A percentile compares a stretch with the other conserved stretches of the same genome.
phyloP scores from a whole-genome alignment of 2,888 invertebrate genomes.

The Heterodera filipjevi region DNA sequence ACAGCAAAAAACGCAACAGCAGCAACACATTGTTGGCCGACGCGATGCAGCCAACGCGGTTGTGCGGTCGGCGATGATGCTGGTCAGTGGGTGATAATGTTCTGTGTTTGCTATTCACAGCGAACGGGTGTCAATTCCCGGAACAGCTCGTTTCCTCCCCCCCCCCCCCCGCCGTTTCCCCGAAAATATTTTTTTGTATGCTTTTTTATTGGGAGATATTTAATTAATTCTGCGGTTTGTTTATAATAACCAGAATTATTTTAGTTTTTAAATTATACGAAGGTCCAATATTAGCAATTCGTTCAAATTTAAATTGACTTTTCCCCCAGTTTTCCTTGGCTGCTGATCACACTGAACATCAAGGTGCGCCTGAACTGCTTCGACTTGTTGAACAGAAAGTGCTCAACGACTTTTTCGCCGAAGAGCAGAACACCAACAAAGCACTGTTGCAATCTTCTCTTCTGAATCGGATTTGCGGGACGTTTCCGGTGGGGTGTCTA shows the following conservation, averaged over 20 bases:
- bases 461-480: neutral
- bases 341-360: neutral
- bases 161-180: no score
- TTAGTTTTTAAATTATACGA: no score
- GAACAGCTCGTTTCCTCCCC: no score
- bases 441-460: neutral
- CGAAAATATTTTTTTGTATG: no score
- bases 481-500: neutral
- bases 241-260: no score
- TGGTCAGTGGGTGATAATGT: no score
- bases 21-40: neutral
- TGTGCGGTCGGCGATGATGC: neutral
- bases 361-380: neutral
- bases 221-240: no score
- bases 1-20: neutral
- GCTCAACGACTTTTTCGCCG: neutral
- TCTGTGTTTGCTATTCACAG: no score
- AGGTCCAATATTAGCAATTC: neutral
- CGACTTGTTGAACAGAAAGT: neutral
- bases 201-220: no score
- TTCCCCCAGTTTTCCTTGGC: neutral
- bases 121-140: neutral
- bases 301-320: neutral
- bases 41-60: neutral
- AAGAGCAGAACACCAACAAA: neutral